Evolutionary conservation across 2,888 invertebrate genomes (phyloP).

Genomic region (Schrankia costaestrigalis): DNA sequence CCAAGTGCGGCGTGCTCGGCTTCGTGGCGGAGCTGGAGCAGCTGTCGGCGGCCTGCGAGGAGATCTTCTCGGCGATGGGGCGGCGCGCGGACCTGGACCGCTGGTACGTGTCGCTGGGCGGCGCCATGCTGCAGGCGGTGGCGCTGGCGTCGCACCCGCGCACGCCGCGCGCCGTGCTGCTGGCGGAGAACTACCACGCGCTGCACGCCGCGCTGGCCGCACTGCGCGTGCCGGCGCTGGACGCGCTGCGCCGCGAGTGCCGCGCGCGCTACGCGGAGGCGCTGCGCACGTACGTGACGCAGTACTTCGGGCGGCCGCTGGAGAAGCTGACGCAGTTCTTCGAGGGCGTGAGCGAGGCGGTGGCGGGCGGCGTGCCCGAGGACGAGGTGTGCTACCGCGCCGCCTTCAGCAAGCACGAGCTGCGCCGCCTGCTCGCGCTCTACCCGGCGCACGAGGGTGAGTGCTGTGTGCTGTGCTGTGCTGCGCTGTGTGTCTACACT

Average conservation of each 20-base stretch:
- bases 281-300: slow-evolving; percentile 93
- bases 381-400: slow-evolving; percentile 99
- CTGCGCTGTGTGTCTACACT: background rate
- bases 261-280: slow-evolving; percentile 95
- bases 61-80: slow-evolving; percentile 91
- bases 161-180: slow-evolving; percentile 84
- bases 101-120: slow-evolving; percentile 90
- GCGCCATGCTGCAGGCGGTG: slow-evolving; percentile 90
- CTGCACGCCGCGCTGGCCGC: slow-evolving; percentile 92
- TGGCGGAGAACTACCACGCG: slow-evolving; percentile 93
- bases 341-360: slow-evolving; percentile 96
- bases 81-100: slow-evolving; percentile 95
- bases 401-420: slow-evolving; percentile 97
- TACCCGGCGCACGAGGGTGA: slow-evolving; percentile 84
- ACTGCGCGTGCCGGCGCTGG: slow-evolving; percentile 93
- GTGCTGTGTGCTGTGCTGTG: background rate
- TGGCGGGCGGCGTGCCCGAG: slow-evolving; percentile 96
- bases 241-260: slow-evolving; percentile 92
- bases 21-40: slow-evolving; percentile 95
- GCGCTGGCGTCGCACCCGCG: slow-evolving; percentile 92
- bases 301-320: slow-evolving; percentile 92
- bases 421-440: slow-evolving; percentile 95
- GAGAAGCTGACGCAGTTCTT: slow-evolving; percentile 90
- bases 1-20: slow-evolving; percentile 73
- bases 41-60: slow-evolving; percentile 92